A percentile compares a stretch with the other conserved stretches of the same genome.
These are phyloP conservation scores for Cerastoderma edule DNA, from an alignment of 2,888 invertebrate species.

Conservation along the genomic window DNA sequence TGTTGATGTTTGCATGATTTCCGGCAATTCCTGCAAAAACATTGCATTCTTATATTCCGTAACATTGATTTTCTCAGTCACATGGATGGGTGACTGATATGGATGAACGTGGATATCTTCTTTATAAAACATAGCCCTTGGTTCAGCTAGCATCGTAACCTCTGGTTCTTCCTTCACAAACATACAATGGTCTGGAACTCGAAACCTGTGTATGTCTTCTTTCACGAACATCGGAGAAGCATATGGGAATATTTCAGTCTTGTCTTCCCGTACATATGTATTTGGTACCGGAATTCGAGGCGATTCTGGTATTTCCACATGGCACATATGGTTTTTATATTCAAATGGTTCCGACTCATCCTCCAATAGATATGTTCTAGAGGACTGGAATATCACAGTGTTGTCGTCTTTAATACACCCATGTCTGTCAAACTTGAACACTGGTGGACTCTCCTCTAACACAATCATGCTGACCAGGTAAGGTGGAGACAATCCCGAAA, in stretches of 20 bases:
- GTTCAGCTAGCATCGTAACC: conserved; percentile 3
- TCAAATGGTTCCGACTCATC: conserved; percentile 16
- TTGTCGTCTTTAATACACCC: conserved; percentile 10
- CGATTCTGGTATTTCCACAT: neutral
- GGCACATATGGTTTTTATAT: conserved; percentile 12
- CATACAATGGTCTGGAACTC: neutral
- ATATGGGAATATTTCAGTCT: conserved; percentile 12
- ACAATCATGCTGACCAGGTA: conserved; percentile 12
- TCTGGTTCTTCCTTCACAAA: conserved; percentile 4
- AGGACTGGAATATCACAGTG: neutral
- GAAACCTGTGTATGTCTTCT: neutral
- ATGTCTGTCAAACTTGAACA: neutral
- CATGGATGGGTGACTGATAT: conserved; percentile 15
- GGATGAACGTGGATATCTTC: conserved; percentile 13
- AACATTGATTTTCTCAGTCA: conserved; percentile 3
- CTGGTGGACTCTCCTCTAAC: conserved; percentile 14
- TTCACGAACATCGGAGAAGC: neutral
- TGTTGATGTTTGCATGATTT: neutral
- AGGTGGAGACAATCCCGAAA: too few relatives aligned
- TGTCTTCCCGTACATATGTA: neutral
- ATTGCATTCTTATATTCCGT: conserved; percentile 10
- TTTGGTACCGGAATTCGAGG: neutral
- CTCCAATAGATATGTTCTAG: neutral
- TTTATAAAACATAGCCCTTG: conserved; percentile 15
- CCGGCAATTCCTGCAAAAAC: neutral